Evolutionary conservation across 2,113 vertebrate species (phyloP), one percentile per base, ranked within the genome.

Genomic region (Muntiacus muntjak): DNA sequence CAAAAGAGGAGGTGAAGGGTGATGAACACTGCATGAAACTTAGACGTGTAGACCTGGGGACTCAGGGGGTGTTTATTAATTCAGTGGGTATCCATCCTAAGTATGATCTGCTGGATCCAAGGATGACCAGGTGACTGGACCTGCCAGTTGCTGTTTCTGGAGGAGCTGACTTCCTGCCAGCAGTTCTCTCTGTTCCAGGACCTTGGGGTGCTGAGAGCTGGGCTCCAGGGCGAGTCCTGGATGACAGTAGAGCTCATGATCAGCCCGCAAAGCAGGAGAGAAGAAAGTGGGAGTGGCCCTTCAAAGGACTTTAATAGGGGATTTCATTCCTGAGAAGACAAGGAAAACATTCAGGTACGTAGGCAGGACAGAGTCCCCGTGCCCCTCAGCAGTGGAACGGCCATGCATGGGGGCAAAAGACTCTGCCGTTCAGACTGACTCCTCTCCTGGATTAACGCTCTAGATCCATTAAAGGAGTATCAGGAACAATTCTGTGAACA

Each of bases 21-120:
- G n/a, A 13, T 0, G 36, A 10, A 14, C 0, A 23, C 12, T 0
- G 1, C 33, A 4, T 0, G 0, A 13, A 5, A 10, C 17, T 4
- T 6, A 12, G 17, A 4, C 0, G 0, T 1, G 43, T 33, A 30
- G 7, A 4, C 1, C 15, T 21, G 36, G 25, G 5, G 50, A 6
- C 23, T n/a, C 33, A 45, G 78, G 33, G 36, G n/a, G 4, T 9
- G 52, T 60, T 33, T 6, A 17, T n/a, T 26, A 28, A 55, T 14
- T 30, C 57, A 15, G 1, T 13, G 12, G 1, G 12, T n/a, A 10
- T 43, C 12, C 7, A 1, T 2, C 0, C 1, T 1, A 6, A 19
- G 36, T 1, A 7, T 23, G 2, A 1, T 23, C 40, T 40, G 25
- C 33, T 13, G 43, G 17, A 13, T 54, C 2, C 43, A 30, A 9